Evolutionary conservation across 2,888 invertebrate genomes (phyloP).

Genomic region (Sarcophaga carnaria): DNA sequence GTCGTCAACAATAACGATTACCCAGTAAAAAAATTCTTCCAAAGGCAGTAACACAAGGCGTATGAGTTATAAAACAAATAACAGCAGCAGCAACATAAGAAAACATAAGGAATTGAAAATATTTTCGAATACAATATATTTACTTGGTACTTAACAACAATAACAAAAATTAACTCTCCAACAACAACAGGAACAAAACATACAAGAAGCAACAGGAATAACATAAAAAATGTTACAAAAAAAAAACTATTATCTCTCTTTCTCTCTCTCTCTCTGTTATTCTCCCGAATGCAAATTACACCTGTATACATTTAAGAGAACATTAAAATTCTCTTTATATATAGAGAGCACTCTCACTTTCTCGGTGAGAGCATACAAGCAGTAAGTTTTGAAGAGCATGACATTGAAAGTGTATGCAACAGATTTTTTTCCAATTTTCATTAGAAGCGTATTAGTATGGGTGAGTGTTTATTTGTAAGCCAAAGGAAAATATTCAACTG

Average conservation of each 20-base stretch:
- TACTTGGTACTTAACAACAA: no score
- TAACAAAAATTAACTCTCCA: background rate
- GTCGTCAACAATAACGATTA: no score
- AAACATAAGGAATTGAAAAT: no score
- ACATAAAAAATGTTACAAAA: background rate
- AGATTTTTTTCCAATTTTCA: slow-evolving; percentile 50
- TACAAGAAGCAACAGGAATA: slow-evolving; percentile 54
- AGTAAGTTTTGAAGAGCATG: slow-evolving; percentile 54
- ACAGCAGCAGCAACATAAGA: no score
- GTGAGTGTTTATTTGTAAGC: background rate
- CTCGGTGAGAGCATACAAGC: background rate
- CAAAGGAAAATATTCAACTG: slow-evolving; percentile 64
- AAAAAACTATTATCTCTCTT: background rate
- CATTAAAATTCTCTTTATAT: no score
- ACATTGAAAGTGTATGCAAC: slow-evolving; percentile 70
- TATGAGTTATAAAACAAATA: no score
- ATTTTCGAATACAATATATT: no score
- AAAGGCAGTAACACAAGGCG: no score
- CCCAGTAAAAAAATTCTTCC: no score
- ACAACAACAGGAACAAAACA: background rate
- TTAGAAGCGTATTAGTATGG: background rate
- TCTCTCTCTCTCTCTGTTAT: background rate
- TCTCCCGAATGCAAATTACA: background rate
- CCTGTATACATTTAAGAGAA: no score
- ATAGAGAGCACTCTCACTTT: background rate